Percentiles rank a stretch among this genome's conserved stretches.
Evolutionary conservation across 1,140 invertebrate genomes (phyloP).

Genomic region (Hormaphis cornu): DNA sequence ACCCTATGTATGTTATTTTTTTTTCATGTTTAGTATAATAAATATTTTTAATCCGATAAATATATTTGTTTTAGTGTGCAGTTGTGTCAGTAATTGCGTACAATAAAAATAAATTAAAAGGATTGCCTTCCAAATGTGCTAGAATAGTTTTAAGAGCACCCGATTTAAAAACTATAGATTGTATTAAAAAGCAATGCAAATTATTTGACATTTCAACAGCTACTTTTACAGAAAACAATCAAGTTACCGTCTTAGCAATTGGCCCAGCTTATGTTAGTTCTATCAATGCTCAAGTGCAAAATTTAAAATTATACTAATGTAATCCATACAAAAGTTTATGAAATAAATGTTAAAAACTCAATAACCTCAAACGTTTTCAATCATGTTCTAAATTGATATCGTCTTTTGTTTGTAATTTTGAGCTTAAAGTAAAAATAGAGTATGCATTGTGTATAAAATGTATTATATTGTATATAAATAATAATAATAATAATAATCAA

Average conservation of each 20-base stretch:
- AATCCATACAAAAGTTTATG: too few relatives aligned
- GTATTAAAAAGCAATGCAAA: constrained; percentile 10
- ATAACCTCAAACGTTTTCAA: too few relatives aligned
- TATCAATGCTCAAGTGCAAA: constrained; percentile 1
- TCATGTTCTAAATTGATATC: too few relatives aligned
- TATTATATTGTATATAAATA: too few relatives aligned
- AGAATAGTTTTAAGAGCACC: constrained; percentile 7
- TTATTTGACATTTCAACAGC: constrained; percentile 6
- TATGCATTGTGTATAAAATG: too few relatives aligned
- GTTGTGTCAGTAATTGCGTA: background rate
- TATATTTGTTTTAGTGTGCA: constrained; percentile 26
- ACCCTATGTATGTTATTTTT: too few relatives aligned
- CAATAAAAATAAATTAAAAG: background rate
- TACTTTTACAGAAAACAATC: background rate
- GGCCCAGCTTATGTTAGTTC: constrained; percentile 2
- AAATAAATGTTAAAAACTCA: too few relatives aligned
- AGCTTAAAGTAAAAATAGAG: too few relatives aligned
- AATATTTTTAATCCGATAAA: background rate
- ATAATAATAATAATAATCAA: too few relatives aligned
- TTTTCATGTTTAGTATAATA: too few relatives aligned
- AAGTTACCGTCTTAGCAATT: background rate
- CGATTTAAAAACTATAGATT: background rate
- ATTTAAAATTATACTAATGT: constrained; percentile 12
- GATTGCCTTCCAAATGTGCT: constrained; percentile 3
- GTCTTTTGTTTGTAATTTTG: too few relatives aligned